Evolutionary conservation across 2,113 vertebrate species (phyloP), one percentile per base, ranked within the genome.

Genomic region (Syngnathus scovelli): DNA sequence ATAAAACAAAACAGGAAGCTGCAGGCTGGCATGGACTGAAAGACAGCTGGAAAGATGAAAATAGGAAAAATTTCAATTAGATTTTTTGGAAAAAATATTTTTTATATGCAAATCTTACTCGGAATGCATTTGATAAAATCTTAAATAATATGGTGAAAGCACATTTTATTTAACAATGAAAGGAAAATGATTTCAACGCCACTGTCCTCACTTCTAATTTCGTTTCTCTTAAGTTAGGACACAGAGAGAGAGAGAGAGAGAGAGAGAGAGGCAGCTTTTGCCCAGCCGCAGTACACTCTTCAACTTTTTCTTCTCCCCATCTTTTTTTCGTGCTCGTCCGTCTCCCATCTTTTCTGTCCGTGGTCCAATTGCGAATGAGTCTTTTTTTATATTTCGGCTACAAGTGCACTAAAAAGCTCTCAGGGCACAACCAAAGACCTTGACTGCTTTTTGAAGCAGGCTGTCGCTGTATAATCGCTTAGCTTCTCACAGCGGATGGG

Each of bases 391-490:
- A 70, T 83, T 77, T 85, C 56, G 33, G 85, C 78, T 66, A 19
- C 78, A 62, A 58, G 74, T 41, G 70, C 77, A 68, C 81, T 75
- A 74, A 72, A 84, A 80, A 77, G 75, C 85, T 86, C 86, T 86
- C 72, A 74, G 81, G 87, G 78, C 77, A 81, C 66, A 86, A 90
- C 78, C 87, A 89, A 83, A 87, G 80, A 81, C 83, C 78, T 86
- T 82, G 87, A 78, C 85, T 86, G 78, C 81, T 83, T 85, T 85
- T 82, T 85, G 85, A 89, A 85, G 85, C 83, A 85, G 82, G 74
- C 85, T 86, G 86, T 88, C 76, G 87, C 87, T 88, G 86, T 86
- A 83, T 91, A 89, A 91, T 90, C 86, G 79, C 74, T 88, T 87
- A 80, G 82, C 80, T 89, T 83, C 76, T 86, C 84, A 86, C 82